phyloP scores from a whole-genome alignment of 2,888 invertebrate genomes.

The Thelaira solivaga region DNA sequence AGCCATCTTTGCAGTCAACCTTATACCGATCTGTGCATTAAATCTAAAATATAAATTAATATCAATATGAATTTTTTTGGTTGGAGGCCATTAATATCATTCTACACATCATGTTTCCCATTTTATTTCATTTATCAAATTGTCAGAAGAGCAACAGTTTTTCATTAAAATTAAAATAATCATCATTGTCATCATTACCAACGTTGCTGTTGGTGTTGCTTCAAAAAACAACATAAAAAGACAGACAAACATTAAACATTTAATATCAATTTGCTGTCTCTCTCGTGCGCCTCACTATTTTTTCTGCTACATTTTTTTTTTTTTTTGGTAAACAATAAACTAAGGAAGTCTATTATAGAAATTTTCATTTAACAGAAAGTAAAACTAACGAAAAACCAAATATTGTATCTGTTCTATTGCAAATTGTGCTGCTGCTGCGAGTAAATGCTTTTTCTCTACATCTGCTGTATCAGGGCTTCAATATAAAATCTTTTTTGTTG shows the following conservation, averaged over 20 bases:
- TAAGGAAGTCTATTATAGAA: slow-evolving; percentile 57
- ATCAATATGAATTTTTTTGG: slow-evolving; percentile 26
- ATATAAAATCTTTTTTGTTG: slow-evolving; percentile 12
- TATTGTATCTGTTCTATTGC: slow-evolving; percentile 26
- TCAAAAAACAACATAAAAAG: neutral
- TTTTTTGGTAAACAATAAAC: slow-evolving; percentile 25
- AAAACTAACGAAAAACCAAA: neutral
- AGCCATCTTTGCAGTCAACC: too few species aligned
- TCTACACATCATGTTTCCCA: neutral
- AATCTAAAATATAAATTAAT: neutral
- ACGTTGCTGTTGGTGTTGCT: neutral
- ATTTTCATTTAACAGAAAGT: slow-evolving; percentile 38
- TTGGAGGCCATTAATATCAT: slow-evolving; percentile 25
- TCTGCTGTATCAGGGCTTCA: slow-evolving; percentile 46
- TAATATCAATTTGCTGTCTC: neutral
- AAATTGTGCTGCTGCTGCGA: slow-evolving; percentile 40
- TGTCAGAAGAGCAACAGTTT: slow-evolving; percentile 54
- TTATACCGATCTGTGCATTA: neutral
- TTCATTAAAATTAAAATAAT: slow-evolving; percentile 17
- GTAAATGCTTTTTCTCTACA: slow-evolving; percentile 43
- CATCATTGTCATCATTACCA: slow-evolving; percentile 5
- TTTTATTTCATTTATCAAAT: slow-evolving; percentile 33
- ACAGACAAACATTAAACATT: slow-evolving; percentile 31
- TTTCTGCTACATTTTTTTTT: neutral
- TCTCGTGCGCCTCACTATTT: neutral